Conservation (phyloP, 2,113 vertebrate species). For the Aldabrachelys gigantea region DNA sequence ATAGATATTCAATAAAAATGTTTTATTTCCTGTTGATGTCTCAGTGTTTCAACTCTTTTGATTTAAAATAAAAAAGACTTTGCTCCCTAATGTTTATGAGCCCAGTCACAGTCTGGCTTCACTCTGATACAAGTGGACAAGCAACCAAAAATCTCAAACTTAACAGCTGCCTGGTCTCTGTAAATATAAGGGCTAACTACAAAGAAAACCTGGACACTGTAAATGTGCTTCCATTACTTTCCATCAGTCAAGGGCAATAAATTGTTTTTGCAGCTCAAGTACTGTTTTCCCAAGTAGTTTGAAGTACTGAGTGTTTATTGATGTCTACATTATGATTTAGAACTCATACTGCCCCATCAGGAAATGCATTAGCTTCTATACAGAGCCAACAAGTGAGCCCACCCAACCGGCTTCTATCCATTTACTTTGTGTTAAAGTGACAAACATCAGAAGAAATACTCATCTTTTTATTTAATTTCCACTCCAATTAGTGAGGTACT, state of each 20-base stretch:
- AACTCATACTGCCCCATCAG: neutral
- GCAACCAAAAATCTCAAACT: neutral
- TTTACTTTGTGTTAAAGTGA: neutral
- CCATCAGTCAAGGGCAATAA: neutral
- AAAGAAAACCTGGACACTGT: neutral
- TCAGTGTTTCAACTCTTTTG: conserved; percentile 69
- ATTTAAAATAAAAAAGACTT: conserved; percentile 14
- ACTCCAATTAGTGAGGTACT: neutral
- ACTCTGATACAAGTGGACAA: neutral
- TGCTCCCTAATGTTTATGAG: neutral
- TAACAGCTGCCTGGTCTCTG: neutral
- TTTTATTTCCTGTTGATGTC: conserved; percentile 99
- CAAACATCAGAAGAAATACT: neutral
- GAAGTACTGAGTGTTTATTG: neutral
- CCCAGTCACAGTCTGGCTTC: neutral
- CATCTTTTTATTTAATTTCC: neutral
- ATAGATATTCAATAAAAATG: conserved; percentile 99
- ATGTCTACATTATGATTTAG: neutral
- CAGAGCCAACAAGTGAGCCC: neutral
- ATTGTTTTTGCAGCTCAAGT: neutral
- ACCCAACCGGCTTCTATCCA: neutral
- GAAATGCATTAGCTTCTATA: neutral
- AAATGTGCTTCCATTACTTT: neutral
- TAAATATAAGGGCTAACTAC: neutral
- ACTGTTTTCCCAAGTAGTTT: conserved; percentile 21